phyloP scores from a whole-genome alignment of 2,797 vertebrate genomes.

The Gouania willdenowi region DNA sequence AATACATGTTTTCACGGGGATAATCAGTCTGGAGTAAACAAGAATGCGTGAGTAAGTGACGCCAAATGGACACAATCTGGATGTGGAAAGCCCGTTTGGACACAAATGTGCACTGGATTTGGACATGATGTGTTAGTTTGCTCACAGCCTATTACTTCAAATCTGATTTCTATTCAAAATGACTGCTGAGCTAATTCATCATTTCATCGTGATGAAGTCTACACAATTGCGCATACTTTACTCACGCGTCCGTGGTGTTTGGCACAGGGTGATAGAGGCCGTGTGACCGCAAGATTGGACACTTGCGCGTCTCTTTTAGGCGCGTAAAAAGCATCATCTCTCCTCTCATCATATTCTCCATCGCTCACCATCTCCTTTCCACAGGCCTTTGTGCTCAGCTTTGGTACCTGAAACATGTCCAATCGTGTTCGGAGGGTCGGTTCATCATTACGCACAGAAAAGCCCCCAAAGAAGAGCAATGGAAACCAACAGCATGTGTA shows the following conservation, averaged over 20 bases:
- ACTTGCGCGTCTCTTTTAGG: conserved; percentile 18
- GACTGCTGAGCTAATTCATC: too few species aligned
- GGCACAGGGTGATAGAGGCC: too few species aligned
- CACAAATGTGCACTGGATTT: too few species aligned
- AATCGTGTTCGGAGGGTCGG: conserved; percentile 23
- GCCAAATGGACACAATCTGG: conserved; percentile 1
- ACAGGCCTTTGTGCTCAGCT: conserved; percentile 26
- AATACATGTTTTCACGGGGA: conserved; percentile 65
- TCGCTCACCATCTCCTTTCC: conserved; percentile 29
- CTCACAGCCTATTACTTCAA: too few species aligned
- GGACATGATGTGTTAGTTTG: too few species aligned
- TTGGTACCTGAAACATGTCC: conserved; percentile 29
- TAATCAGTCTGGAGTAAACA: conserved; percentile 67
- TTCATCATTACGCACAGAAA: conserved; percentile 40
- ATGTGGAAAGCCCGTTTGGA: neutral
- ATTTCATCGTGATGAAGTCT: too few species aligned
- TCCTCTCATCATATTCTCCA: conserved; percentile 35
- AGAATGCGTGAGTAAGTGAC: conserved; percentile 49
- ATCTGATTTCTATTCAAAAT: too few species aligned
- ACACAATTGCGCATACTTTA: too few species aligned
- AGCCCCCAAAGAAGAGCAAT: conserved; percentile 11
- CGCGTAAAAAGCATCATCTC: too few species aligned
- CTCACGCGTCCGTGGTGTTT: too few species aligned
- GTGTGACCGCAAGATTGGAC: too few species aligned
- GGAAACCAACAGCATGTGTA: conserved; percentile 16